Conservation (phyloP, 2,888 invertebrate genomes). For the Drosophila mimica region DNA sequence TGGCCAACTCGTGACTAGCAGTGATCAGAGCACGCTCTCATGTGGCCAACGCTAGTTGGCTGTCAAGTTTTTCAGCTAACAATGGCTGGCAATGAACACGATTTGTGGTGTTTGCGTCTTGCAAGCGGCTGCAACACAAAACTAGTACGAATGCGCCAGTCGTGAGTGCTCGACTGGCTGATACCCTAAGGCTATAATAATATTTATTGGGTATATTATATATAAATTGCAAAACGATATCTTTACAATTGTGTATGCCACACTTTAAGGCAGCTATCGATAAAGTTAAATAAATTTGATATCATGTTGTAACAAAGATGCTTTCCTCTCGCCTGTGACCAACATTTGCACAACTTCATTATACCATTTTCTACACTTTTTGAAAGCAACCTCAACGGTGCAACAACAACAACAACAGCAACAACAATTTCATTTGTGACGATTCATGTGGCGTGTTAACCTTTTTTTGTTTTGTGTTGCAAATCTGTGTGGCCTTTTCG, state of each 20-base stretch:
- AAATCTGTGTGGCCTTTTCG: slow-evolving; percentile 22
- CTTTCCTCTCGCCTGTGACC: not conserved
- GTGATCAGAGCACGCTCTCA: slow-evolving; percentile 5
- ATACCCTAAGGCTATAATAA: not conserved
- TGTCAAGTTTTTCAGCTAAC: slow-evolving; percentile 23
- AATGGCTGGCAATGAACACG: slow-evolving; percentile 51
- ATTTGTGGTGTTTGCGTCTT: slow-evolving; percentile 33
- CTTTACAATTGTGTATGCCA: not conserved
- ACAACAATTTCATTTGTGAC: slow-evolving; percentile 27
- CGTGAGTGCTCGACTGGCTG: not conserved
- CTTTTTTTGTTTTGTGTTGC: slow-evolving; percentile 26
- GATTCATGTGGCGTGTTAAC: slow-evolving; percentile 30
- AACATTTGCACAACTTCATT: not conserved
- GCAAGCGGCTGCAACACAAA: slow-evolving; percentile 21
- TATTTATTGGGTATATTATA: not conserved
- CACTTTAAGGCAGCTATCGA: not conserved
- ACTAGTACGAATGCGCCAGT: not conserved
- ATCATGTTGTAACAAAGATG: not conserved
- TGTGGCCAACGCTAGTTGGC: slow-evolving; percentile 20
- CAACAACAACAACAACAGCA: slow-evolving; percentile 17
- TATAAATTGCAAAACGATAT: not conserved
- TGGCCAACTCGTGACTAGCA: slow-evolving; percentile 1
- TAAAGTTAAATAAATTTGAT: not conserved
- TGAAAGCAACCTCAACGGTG: slow-evolving; percentile 2
- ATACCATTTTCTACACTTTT: not conserved